Base-by-base conservation (phyloP, 1,140 invertebrate genomes). In the Brachionus koreanus region DNA sequence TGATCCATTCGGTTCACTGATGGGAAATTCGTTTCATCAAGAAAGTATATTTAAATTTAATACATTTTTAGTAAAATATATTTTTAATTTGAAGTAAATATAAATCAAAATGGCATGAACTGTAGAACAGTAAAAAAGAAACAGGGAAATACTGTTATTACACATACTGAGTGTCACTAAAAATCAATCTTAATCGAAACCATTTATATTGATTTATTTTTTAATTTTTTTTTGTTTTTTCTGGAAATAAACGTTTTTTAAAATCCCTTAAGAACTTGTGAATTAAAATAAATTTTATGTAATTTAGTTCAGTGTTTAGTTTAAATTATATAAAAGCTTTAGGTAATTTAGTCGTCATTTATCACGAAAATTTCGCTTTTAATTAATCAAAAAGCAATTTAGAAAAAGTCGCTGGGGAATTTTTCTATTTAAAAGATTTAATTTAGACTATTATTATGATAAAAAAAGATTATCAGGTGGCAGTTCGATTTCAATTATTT, bases 141-240 rank as follows among this genome's bases (percentile, higher is more conserved):
- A 63, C 76, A 79, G 57, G 76, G 76, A 16, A 79, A 79, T 42
- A 79, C 76, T 6, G 61, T 79, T n/a, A 61, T 79, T 79, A 57
- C 49, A 5, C 76, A 79, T 19, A 79, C 49, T 16, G 76, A 79
- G 37, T 79, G 76, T 19, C 76, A 79, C 39, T 79, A 61, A 65
- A 61, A 33, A 65, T 16, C n/a, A 39, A 69, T 16, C 9, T 69
- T n/a, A n/a, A n/a, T 69, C 19, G 12, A 7, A 39, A 12, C 16
- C 33, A n/a, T 79, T 42, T 35, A 37, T 33, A 57, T 19, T 42
- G 46, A 57, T 42, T 61, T 79, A 35, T 79, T 23, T n/a, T 29
- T 37, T 3, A 29, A 35, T 35, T 29, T 79, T 79, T 29, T 61
- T 42, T 79, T 42, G 23, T 65, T 79, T 19, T 57, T 61, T 42